These are phyloP conservation scores for Smittia sp. DNA, from an alignment of 2,888 invertebrate genomes.

Conservation along the genomic window DNA sequence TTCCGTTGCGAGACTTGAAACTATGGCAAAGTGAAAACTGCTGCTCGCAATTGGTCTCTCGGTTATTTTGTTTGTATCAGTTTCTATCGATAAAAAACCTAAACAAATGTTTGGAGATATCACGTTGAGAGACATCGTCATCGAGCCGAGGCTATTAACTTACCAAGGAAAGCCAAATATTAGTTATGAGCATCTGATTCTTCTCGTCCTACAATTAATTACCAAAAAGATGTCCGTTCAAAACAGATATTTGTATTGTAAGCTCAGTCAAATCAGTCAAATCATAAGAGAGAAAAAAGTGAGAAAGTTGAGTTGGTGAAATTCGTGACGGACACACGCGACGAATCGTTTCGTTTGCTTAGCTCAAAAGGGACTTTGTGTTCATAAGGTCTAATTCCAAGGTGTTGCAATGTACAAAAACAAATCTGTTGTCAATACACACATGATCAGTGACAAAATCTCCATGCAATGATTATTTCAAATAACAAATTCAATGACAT, in stretches of 20 bases:
- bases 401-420: conserved; percentile 19
- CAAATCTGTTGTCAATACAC: conserved; percentile 7
- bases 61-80: neutral
- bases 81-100: neutral
- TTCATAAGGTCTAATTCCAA: neutral
- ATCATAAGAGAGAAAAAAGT: neutral
- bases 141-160: conserved; percentile 56
- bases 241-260: conserved; percentile 1
- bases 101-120: neutral
- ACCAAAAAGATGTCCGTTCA: conserved; percentile 15
- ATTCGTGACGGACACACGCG: neutral
- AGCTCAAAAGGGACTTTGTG: neutral
- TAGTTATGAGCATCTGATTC: conserved; percentile 92
- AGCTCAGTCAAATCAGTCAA: neutral
- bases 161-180: conserved; percentile 94
- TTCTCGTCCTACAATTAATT: conserved; percentile 78
- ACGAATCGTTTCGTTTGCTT: no score
- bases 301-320: neutral
- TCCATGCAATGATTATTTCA: conserved; percentile 33
- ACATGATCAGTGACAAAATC: conserved; percentile 25
- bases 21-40: no score
- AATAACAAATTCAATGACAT: conserved; percentile 45
- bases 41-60: neutral
- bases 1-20: no score
- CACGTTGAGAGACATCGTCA: neutral